Evolutionary conservation across 2,113 vertebrate species (phyloP), one percentile per base, ranked within the genome.

Genomic region (Seriola dumerili): DNA sequence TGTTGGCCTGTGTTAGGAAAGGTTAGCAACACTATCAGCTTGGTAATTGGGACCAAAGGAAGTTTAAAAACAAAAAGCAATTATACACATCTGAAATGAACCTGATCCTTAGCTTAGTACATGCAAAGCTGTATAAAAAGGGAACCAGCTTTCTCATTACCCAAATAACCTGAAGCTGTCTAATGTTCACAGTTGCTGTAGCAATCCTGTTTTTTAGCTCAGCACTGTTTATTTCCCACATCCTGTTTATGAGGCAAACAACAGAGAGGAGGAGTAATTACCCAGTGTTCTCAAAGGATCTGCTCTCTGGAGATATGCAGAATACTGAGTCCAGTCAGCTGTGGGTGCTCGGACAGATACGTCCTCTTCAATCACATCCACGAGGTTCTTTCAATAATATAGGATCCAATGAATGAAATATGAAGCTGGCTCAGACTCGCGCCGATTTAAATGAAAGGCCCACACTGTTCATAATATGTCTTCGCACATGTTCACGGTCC

Each of bases 191-290:
- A 74, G 83, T 80, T 70, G 63, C 78, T 46, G 0, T 54, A 72
- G 74, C 2, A 4, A 57, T 65, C 52, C 23, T 48, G 42, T 76
- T 76, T 74, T 34, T 76, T 71, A 25, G 57, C 62, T 65, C 63
- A 21, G 72, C 8, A 0, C 40, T n/a, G 75, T 91, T 91, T 88
- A 81, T 81, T 83, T 90, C 68, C 88, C 81, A 25, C 64, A 77
- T 91, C 79, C 88, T 86, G 84, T 86, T 85, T 69, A 69, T 64
- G 72, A 85, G 83, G 68, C 67, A 72, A 88, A 76, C 80, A 76
- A 61, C 72, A 78, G 46, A 68, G 77, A 89, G 48, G 77, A 73
- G 55, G 78, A 61, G 34, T 21, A 84, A 91, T 85, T 88, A 81
- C 38, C 59, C 80, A 13, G 57, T 17, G 55, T 69, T 90, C 80